Evolutionary conservation across 1,140 invertebrate genomes (phyloP).

Genomic region (Zaprionus vittiger): DNA sequence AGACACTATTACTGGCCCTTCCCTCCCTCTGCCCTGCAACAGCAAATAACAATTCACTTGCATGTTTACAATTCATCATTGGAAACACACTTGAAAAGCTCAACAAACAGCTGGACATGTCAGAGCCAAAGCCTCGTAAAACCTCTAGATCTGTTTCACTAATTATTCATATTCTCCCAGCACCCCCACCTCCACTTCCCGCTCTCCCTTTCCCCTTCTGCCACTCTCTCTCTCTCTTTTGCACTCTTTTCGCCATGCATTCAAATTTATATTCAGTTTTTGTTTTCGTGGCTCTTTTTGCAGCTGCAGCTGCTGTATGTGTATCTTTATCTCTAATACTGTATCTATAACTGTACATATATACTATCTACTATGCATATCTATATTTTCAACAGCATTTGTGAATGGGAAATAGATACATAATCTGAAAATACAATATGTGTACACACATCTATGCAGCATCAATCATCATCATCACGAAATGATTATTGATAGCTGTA

Average conservation of each 20-base stretch:
- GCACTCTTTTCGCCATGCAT: not conserved
- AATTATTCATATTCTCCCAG: slow-evolving; percentile 54
- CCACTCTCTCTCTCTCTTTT: not conserved
- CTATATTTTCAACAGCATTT: not conserved
- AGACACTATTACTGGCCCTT: slow-evolving; percentile 22
- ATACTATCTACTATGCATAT: not conserved
- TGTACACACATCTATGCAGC: not conserved
- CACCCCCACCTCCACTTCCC: not conserved
- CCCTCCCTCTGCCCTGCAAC: not conserved
- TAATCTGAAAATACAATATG: not conserved
- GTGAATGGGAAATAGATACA: not conserved
- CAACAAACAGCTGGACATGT: slow-evolving; percentile 19
- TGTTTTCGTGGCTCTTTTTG: not conserved
- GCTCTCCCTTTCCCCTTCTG: not conserved
- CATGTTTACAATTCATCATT: slow-evolving; percentile 55
- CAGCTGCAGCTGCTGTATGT: not conserved
- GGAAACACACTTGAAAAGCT: slow-evolving; percentile 15
- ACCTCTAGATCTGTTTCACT: slow-evolving; percentile 51
- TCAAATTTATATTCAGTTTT: slow-evolving; percentile 5
- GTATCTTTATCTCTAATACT: slow-evolving; percentile 12
- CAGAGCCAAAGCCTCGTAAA: slow-evolving; percentile 14
- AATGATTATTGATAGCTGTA: too few relatives aligned
- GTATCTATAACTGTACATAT: not conserved
- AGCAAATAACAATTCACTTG: slow-evolving; percentile 18
- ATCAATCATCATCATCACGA: not conserved